Base-by-base conservation (phyloP, 2,797 vertebrate species). In the Megaceryle alcyon region DNA sequence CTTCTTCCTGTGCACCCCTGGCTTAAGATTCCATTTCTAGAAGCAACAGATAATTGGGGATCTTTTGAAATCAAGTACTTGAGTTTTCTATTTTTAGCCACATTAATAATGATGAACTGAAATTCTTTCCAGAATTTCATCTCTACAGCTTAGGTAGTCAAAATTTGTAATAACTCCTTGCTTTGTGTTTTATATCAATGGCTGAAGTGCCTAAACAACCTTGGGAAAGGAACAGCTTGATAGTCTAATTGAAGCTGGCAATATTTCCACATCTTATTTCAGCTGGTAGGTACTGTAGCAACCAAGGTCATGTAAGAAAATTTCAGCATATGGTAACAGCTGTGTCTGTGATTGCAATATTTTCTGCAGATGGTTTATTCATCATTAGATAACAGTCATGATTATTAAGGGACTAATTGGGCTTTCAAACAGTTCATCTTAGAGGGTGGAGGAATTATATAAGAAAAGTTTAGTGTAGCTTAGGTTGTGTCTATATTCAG, bases 191-290 rank as follows among this genome's bases (percentile, higher is more conserved):
- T 93, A 90, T 93, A 77, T 94, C 97, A 98, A 97, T 95, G 96
- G 96, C 66, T 89, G 73, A 96, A 97, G 91, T 86, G 95, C 95
- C 83, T 88, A 89, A 96, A 91, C 95, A 96, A 96, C 96, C 97
- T 97, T 96, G 97, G 97, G 97, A 97, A 97, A 96, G 90, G 97
- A 97, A 97, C 97, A 92, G 97, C 78, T 96, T 96, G 97, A 96
- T 56, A 64, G 85, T 93, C 97, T 98, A 97, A 98, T 97, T 97
- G 97, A 98, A 95, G 92, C 97, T 97, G 97, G 97, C 97, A 97
- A 94, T 96, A 92, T 97, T 94, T 95, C 93, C 83, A 91, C 1
- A 61, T 97, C 94, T 98, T 97, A 92, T 96, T 96, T 98, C 96
- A 95, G 94, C 93, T 97, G 71, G 53, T 94, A 97, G 93, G 94